These are phyloP conservation scores for Callocephalon fimbriatum DNA, from an alignment of 2,113 vertebrate species.

Conservation along the genomic window DNA sequence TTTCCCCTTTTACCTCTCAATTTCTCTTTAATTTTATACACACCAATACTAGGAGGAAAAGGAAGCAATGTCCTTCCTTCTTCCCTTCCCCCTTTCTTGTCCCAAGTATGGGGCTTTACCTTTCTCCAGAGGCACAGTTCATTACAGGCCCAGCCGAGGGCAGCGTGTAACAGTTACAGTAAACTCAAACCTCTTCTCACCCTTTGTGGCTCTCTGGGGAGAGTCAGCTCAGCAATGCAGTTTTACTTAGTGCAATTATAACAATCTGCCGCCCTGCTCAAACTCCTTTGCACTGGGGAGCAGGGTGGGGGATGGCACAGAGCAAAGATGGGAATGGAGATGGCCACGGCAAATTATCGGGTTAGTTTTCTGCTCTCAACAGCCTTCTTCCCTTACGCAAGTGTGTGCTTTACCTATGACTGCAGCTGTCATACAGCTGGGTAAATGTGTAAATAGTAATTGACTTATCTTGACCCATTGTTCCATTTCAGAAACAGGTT, in stretches of 20 bases:
- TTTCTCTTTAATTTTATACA: neutral
- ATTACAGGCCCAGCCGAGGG: fast-evolving
- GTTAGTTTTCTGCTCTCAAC: neutral
- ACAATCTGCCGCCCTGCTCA: neutral
- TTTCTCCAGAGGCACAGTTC: neutral
- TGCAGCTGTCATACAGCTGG: neutral
- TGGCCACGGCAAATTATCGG: fast-evolving
- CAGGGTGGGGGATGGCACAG: neutral
- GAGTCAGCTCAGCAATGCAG: neutral
- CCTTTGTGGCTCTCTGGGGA: neutral
- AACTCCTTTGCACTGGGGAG: neutral
- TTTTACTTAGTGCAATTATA: neutral
- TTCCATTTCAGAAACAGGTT: conserved; percentile 6
- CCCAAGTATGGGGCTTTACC: neutral
- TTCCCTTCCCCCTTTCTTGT: neutral
- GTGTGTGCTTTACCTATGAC: neutral
- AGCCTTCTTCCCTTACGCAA: neutral
- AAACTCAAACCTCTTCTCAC: neutral
- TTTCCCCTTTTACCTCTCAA: neutral
- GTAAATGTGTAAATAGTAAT: neutral
- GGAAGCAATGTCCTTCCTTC: fast-evolving
- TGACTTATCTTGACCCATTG: conserved; percentile 7
- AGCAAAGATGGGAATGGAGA: neutral
- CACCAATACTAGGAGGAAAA: neutral
- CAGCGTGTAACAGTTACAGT: neutral